Percentiles rank a stretch among this genome's conserved stretches.
phyloP scores from a whole-genome alignment of 2,797 vertebrate species.

The Peromyscus eremicus region DNA sequence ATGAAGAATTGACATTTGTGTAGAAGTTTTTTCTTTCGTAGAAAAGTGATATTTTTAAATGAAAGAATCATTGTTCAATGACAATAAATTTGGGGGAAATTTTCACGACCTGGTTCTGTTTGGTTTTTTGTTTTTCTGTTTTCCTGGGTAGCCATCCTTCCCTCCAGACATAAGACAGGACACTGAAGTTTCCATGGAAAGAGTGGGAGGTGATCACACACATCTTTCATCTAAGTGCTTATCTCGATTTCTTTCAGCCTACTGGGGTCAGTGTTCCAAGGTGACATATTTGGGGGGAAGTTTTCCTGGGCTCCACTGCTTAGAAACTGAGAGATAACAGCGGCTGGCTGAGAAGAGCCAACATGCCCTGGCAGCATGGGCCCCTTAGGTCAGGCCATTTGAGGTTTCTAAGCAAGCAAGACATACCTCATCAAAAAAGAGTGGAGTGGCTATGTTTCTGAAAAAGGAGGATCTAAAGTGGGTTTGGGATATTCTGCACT shows the following conservation, averaged over 20 bases:
- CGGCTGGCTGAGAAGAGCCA: neutral
- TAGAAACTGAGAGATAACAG: neutral
- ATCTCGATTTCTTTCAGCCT: neutral
- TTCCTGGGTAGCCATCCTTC: neutral
- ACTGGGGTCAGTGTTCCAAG: neutral
- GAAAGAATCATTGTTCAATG: neutral
- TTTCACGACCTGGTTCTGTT: neutral
- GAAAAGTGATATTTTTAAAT: neutral
- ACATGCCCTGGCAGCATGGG: neutral
- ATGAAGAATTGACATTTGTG: neutral
- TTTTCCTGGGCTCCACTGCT: neutral
- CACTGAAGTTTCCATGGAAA: neutral
- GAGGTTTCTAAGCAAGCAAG: neutral
- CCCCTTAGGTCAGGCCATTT: neutral
- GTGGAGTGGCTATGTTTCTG: neutral
- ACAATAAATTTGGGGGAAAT: neutral
- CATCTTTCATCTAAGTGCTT: neutral
- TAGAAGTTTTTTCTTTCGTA: neutral
- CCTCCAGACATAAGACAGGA: neutral
- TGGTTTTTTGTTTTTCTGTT: neutral
- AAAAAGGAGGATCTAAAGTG: neutral
- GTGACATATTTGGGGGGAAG: neutral
- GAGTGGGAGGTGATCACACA: neutral
- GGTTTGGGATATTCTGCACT: neutral
- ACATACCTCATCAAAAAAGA: neutral